phyloP scores from a whole-genome alignment of 2,113 vertebrate species.

The Nibea coibor region DNA sequence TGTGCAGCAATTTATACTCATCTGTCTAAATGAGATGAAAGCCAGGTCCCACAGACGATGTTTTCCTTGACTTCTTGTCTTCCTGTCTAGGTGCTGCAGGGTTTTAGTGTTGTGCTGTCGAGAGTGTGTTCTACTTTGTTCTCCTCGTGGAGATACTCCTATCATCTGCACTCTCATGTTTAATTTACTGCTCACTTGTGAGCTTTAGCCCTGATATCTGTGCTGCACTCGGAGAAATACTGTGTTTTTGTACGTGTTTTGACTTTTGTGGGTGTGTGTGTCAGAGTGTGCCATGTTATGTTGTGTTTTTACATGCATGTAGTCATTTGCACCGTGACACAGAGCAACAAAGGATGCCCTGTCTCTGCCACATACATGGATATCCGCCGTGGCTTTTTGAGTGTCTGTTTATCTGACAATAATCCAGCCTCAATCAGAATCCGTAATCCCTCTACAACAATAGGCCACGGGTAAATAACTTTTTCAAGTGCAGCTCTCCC shows the following conservation, averaged over 20 bases:
- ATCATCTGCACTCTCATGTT: constrained; percentile 59
- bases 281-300: constrained; percentile 2
- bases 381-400: constrained; percentile 36
- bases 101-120: constrained; percentile 32
- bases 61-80: constrained; percentile 47
- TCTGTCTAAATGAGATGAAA: constrained; percentile 47
- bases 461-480: constrained; percentile 35
- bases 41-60: constrained; percentile 27
- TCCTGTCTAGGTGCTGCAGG: constrained; percentile 33
- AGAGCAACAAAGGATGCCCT: background rate
- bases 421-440: constrained; percentile 56
- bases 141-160: constrained; percentile 25
- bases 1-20: constrained; percentile 16
- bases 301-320: constrained; percentile 11
- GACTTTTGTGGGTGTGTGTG: background rate
- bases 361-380: background rate
- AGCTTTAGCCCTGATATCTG: constrained; percentile 17
- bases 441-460: constrained; percentile 44
- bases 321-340: constrained; percentile 4
- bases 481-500: constrained; percentile 25
- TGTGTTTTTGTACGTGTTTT: background rate
- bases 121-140: constrained; percentile 49
- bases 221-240: background rate
- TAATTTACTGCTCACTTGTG: constrained; percentile 57
- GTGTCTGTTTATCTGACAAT: constrained; percentile 56